Base-by-base conservation (phyloP, 2,113 vertebrate species). In the Leucosticte australis region DNA sequence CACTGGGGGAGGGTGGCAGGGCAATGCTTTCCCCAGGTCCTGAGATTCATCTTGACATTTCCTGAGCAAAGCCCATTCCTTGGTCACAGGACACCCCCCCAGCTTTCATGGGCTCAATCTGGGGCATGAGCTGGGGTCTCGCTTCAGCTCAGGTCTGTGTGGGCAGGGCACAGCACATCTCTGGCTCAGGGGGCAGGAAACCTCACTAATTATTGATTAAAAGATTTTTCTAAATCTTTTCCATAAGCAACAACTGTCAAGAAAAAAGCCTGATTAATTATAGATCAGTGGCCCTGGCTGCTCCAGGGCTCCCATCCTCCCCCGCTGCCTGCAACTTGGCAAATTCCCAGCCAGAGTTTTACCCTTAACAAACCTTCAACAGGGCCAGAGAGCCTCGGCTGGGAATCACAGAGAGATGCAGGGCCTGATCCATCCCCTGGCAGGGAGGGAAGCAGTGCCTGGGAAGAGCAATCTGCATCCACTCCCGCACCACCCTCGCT, bases 191-290 rank as follows among this genome's bases (percentile, higher is more conserved):
- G 21, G 15, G 33, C 19, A 87, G 74, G n/a, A 63, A 77, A 59
- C 30, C 35, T 94, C 75, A 70, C 50, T 91, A 88, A 88, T 90
- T 85, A 95, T 91, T 87, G 78, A 94, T 91, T 55, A 83, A 83
- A 95, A 88, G 70, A 90, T 42, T 80, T 74, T 88, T 13, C 30
- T 83, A 85, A 71, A 70, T 31, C 39, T 35, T 69, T 71, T 67
- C 63, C 6, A 1, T 57, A 80, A 80, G 84, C 39, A 83, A 55
- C 23, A 70, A 67, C 83, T 24, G 22, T 46, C 50, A 80, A 59
- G 59, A 41, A 74, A 73, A 83, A 87, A 26, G 15, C 2, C 18
- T 85, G 35, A 59, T 96, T 89, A 94, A 94, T 90, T 85, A 87
- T 50, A 83, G 78, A 91, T 83, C 87, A 90, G 68, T 63, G 39